Evolutionary conservation across 2,797 vertebrate genomes (phyloP).

Genomic region (Salarias fasciatus): DNA sequence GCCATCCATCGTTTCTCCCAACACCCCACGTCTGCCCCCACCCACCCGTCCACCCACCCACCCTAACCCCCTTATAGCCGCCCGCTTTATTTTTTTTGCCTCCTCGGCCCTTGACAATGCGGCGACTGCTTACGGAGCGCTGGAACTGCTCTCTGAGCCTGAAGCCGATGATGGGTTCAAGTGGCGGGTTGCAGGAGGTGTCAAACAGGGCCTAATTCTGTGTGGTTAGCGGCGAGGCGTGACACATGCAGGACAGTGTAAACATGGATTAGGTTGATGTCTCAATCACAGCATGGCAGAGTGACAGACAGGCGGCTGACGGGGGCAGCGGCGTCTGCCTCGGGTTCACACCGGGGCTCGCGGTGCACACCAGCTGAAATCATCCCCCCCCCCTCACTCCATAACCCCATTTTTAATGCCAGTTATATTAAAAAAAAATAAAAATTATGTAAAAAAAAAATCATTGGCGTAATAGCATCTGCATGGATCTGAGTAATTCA

Average conservation of each 20-base stretch:
- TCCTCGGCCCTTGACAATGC: conserved; percentile 61
- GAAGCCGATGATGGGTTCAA: conserved; percentile 79
- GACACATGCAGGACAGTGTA: conserved; percentile 81
- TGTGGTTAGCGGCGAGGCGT: conserved; percentile 80
- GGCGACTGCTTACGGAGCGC: conserved; percentile 53
- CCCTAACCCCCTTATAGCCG: conserved; percentile 52
- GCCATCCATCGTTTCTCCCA: conserved; percentile 67
- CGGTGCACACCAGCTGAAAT: background rate
- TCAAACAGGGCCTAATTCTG: conserved; percentile 83
- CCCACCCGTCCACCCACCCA: conserved; percentile 5
- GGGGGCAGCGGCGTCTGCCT: conserved; percentile 41
- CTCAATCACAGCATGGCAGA: conserved; percentile 83
- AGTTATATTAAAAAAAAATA: too few relatives aligned
- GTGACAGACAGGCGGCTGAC: conserved; percentile 72
- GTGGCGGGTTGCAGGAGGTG: conserved; percentile 75
- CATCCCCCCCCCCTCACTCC: too few relatives aligned
- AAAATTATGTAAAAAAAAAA: too few relatives aligned
- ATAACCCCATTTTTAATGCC: too few relatives aligned
- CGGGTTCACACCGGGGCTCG: background rate
- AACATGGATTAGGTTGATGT: conserved; percentile 87
- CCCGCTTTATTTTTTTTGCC: conserved; percentile 72
- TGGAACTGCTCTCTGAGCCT: conserved; percentile 60
- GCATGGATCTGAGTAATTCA: too few relatives aligned
- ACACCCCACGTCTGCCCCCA: conserved; percentile 20
- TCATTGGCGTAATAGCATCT: too few relatives aligned